Conservation (phyloP, 2,797 vertebrate genomes). For the Chromis chromis region DNA sequence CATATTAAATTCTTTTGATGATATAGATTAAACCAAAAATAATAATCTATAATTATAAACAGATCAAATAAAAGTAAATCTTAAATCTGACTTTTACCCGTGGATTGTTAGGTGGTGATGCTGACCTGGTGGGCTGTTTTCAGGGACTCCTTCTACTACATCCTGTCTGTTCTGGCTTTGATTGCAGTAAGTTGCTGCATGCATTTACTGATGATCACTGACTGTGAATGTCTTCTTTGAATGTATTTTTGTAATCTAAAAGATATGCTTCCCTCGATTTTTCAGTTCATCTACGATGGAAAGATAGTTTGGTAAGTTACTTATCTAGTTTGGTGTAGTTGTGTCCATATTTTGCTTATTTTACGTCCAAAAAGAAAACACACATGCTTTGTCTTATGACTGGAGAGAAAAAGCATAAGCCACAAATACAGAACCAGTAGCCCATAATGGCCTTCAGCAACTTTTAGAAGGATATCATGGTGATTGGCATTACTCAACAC, state of each 20-base stretch:
- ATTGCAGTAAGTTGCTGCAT: constrained; percentile 90
- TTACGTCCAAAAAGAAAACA: neutral
- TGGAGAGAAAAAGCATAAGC: neutral
- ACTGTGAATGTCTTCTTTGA: fast-evolving
- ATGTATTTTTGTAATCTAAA: neutral
- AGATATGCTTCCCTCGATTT: neutral
- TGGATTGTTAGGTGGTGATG: constrained; percentile 88
- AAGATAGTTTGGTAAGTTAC: constrained; percentile 86
- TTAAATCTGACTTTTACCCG: neutral
- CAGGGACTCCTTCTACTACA: constrained; percentile 96
- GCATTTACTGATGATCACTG: neutral
- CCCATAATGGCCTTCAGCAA: neutral
- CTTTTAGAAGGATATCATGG: neutral
- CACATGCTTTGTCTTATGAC: neutral
- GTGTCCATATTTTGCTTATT: neutral
- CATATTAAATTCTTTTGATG: neutral
- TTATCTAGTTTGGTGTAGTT: neutral
- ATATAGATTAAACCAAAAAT: neutral
- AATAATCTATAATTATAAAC: neutral
- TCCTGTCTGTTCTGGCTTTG: constrained; percentile 90
- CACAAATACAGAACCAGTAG: neutral
- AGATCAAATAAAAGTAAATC: neutral
- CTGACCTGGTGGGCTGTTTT: constrained; percentile 96
- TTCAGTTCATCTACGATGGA: constrained; percentile 85
- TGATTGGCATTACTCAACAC: neutral